phyloP scores from a whole-genome alignment of 1,140 invertebrate genomes.

The Drosophila parabipectinata region DNA sequence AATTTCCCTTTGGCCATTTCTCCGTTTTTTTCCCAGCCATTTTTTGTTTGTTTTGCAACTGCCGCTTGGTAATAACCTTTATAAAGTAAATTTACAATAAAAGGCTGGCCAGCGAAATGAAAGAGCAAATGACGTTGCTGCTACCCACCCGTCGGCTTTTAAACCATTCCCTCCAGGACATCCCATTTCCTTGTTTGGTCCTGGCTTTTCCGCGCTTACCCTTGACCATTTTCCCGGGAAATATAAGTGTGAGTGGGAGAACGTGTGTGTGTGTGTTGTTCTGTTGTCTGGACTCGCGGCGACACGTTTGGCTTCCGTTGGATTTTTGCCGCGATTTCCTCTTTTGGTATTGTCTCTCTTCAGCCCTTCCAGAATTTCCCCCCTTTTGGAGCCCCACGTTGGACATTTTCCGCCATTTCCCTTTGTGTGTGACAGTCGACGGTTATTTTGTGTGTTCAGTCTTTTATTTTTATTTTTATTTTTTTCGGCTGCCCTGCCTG shows the following conservation, averaged over 20 bases:
- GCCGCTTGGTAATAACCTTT: conserved; percentile 71
- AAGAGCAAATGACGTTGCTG: conserved; percentile 55
- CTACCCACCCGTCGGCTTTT: conserved; percentile 33
- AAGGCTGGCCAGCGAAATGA: conserved; percentile 56
- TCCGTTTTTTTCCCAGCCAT: background rate
- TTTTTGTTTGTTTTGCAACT: conserved; percentile 3
- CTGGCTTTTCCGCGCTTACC: conserved; percentile 26
- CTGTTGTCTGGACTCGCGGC: conserved; percentile 57
- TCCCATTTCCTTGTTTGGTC: background rate
- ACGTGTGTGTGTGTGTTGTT: conserved; percentile 19
- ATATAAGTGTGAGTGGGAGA: background rate
- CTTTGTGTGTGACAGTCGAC: conserved; percentile 49
- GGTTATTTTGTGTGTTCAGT: conserved; percentile 40
- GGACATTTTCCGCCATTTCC: conserved; percentile 24
- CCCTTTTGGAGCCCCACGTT: background rate
- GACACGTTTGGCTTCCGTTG: conserved; percentile 79
- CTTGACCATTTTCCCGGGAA: conserved; percentile 4
- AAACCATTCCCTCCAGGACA: conserved; percentile 6
- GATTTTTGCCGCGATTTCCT: conserved; percentile 76
- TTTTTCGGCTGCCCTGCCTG: conserved; percentile 11
- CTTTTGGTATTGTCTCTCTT: conserved; percentile 31
- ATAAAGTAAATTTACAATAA: conserved; percentile 82
- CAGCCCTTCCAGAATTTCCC: conserved; percentile 1
- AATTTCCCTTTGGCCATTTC: background rate
- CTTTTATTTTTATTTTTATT: conserved; percentile 33